These are phyloP conservation scores for Hemibagrus guttatus DNA, from an alignment of 2,797 vertebrate genomes.

Conservation along the genomic window DNA sequence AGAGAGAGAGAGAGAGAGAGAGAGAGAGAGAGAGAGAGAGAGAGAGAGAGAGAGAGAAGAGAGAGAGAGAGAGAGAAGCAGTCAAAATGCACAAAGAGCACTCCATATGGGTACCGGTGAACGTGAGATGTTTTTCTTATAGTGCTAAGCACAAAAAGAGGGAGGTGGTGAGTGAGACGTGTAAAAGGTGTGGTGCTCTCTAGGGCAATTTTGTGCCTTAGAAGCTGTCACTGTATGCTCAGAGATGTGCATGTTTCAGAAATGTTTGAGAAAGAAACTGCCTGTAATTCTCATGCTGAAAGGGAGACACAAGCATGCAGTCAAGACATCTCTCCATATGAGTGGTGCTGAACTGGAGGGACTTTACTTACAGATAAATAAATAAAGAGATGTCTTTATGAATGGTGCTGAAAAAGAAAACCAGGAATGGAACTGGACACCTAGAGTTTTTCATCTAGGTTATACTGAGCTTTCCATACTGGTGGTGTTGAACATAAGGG, in stretches of 20 bases:
- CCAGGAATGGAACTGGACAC: neutral
- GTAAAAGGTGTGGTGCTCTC: neutral
- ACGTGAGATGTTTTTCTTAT: neutral
- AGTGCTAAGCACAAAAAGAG: neutral
- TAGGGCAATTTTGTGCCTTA: neutral
- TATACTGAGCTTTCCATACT: slow-evolving; percentile 10
- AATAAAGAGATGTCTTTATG: slow-evolving; percentile 15
- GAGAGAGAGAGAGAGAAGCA: neutral
- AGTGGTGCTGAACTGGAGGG: neutral
- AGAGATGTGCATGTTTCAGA: neutral
- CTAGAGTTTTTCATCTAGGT: neutral
- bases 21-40: too few relatives aligned
- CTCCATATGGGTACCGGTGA: neutral
- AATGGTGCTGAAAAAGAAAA: neutral
- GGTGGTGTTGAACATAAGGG: slow-evolving; percentile 46
- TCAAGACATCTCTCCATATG: slow-evolving; percentile 1
- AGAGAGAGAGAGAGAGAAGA: too few relatives aligned
- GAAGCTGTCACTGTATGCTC: neutral
- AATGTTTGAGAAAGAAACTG: neutral
- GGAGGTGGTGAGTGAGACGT: neutral
- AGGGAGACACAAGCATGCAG: neutral
- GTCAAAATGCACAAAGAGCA: neutral
- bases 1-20: neutral
- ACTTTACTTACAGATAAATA: slow-evolving; percentile 8
- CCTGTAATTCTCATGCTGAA: neutral